Base-by-base conservation (phyloP, 2,113 vertebrate species). In the Rana temporaria region DNA sequence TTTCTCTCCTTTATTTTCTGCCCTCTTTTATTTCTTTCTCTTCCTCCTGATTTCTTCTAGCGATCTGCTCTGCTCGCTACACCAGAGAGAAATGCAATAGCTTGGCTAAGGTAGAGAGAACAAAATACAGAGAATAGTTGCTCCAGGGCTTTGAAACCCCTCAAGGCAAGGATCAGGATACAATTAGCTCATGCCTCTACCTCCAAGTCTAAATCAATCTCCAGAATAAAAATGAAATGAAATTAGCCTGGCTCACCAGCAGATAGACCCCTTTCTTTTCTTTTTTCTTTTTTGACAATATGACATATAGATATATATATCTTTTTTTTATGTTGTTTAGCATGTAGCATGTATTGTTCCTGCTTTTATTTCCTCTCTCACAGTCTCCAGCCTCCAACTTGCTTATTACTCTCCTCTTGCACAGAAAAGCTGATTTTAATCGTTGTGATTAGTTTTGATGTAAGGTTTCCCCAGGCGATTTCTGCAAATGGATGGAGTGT, bases 371-470 rank as follows among this genome's bases (percentile, higher is more conserved):
- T 57, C 90, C 89, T 90, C 76, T 78, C 62, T 79, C 94, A 92
- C 91, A 93, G 89, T 89, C 92, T 94, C 9, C 91, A 95, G 92
- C 94, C 93, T 94, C 91, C 91, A 96, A 97, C 95, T 96, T 96
- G 95, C 95, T 93, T 95, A 91, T 95, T 93, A 93, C 80, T 81
- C 94, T 92, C 89, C 94, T 95, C 94, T 96, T 93, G 94, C 94
- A 95, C 94, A 96, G 95, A 95, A 98, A 96, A 97, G 96, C 97
- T 97, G 97, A 99, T 99, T 97, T 97, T 98, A 99, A 98, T 99
- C 97, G 97, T 97, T 97, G 96, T 98, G 97, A 99, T 99, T 98
- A 98, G 97, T 98, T 99, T 98, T 97, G 97, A 99, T 99, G 97
- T 96, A 97, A 97, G 95, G 94, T 96, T 96, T 94, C 97, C 96